A percentile compares a stretch with the other conserved stretches of the same genome.
phyloP scores from a whole-genome alignment of 2,113 vertebrate genomes.

The Ovis canadensis region DNA sequence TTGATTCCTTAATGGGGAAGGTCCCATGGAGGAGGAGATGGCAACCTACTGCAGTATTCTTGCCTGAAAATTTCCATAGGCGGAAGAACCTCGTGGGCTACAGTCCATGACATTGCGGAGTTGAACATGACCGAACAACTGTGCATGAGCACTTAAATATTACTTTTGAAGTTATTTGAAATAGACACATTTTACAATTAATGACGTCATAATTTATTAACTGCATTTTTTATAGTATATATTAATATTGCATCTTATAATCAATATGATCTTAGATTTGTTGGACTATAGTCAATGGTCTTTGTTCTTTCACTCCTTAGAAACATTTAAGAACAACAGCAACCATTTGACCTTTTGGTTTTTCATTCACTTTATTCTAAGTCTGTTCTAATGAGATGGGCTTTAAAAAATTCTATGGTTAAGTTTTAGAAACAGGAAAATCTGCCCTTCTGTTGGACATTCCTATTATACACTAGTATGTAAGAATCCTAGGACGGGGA shows the following conservation, averaged over 20 bases:
- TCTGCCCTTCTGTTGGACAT: not conserved
- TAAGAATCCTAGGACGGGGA: not conserved
- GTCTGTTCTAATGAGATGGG: not conserved
- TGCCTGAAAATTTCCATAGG: not conserved
- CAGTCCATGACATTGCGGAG: not conserved
- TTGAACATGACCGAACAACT: not conserved
- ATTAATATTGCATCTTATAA: not conserved
- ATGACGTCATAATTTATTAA: constrained; percentile 29
- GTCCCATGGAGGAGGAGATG: not conserved
- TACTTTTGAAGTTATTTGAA: constrained; percentile 33
- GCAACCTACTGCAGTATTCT: not conserved
- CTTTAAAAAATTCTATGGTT: not conserved
- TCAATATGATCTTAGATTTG: not conserved
- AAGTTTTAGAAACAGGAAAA: constrained; percentile 18
- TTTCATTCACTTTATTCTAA: not conserved
- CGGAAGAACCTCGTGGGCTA: not conserved
- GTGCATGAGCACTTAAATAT: not conserved
- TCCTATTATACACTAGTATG: not conserved
- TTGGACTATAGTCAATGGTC: not conserved
- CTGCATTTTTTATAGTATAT: not conserved
- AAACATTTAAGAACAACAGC: not conserved
- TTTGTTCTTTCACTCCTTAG: not conserved
- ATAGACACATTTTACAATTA: not conserved
- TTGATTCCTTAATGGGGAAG: not conserved
- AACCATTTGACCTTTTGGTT: not conserved